A percentile compares a stretch with the other conserved stretches of the same genome.
phyloP scores from a whole-genome alignment of 1,140 invertebrate species.

The Lerema accius region DNA sequence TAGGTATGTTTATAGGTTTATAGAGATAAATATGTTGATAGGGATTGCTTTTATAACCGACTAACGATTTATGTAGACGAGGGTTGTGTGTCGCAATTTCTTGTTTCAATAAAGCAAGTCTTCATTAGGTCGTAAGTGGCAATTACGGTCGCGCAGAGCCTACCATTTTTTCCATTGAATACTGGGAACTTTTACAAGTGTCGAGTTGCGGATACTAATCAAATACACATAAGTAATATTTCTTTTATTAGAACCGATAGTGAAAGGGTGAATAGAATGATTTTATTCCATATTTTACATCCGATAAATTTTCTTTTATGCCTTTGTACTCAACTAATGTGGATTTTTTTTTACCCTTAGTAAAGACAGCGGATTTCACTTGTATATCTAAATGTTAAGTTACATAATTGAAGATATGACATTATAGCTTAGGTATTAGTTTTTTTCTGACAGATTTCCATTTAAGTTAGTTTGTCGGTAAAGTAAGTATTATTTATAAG shows the following conservation, averaged over 20 bases:
- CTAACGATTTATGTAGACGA: constrained; percentile 48
- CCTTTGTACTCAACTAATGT: no score
- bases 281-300: neutral
- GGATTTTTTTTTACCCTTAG: neutral
- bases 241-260: neutral
- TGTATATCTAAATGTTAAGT: no score
- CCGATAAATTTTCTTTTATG: neutral
- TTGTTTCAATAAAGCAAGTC: constrained; percentile 72
- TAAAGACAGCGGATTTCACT: no score
- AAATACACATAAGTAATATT: constrained; percentile 11
- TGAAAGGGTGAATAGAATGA: neutral
- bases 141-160: constrained; percentile 56
- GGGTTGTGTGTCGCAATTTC: constrained; percentile 68
- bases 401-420: no score
- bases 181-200: constrained; percentile 69
- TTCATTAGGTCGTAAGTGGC: constrained; percentile 59
- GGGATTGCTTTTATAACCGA: constrained; percentile 59
- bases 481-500: no score
- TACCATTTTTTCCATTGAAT: constrained; percentile 45
- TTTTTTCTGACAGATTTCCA: no score
- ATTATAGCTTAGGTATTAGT: no score
- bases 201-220: constrained; percentile 58
- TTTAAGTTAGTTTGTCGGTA: no score
- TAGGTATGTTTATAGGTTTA: no score
- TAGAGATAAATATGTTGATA: constrained; percentile 54